phyloP scores from a whole-genome alignment of 1,140 invertebrate genomes.

The Homalodisca vitripennis region DNA sequence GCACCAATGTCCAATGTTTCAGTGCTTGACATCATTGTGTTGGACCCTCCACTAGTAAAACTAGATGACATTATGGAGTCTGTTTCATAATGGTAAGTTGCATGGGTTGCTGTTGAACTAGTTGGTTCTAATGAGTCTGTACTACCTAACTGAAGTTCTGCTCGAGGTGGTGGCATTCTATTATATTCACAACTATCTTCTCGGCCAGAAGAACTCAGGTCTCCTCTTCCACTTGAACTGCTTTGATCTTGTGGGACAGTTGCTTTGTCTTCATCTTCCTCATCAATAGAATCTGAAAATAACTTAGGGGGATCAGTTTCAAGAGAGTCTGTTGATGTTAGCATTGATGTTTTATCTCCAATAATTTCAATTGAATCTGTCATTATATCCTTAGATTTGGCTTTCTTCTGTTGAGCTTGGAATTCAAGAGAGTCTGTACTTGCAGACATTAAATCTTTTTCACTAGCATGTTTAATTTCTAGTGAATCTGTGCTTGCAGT shows the following conservation, averaged over 20 bases:
- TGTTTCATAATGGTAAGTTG: conserved; percentile 79
- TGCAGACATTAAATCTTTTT: conserved; percentile 56
- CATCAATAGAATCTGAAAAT: conserved; percentile 54
- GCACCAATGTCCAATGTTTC: conserved; percentile 58
- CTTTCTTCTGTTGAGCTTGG: conserved; percentile 44
- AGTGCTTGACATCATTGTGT: conserved; percentile 69
- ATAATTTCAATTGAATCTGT: conserved; percentile 54
- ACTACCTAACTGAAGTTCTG: conserved; percentile 58
- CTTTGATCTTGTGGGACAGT: conserved; percentile 46
- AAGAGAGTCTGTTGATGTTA: conserved; percentile 41
- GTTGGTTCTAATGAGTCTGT: conserved; percentile 66
- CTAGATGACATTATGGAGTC: conserved; percentile 80
- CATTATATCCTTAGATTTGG: conserved; percentile 41
- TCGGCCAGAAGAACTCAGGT: conserved; percentile 50
- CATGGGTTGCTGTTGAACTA: conserved; percentile 74
- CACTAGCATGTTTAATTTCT: conserved; percentile 52
- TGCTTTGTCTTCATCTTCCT: conserved; percentile 45
- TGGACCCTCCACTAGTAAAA: conserved; percentile 73
- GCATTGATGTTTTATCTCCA: conserved; percentile 48
- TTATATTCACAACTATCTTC: conserved; percentile 48
- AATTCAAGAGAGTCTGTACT: conserved; percentile 64
- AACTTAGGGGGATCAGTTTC: conserved; percentile 37
- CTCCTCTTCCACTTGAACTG: conserved; percentile 49
- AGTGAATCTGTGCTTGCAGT: conserved; percentile 58
- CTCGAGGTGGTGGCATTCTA: conserved; percentile 45